A percentile compares a stretch with the other conserved stretches of the same genome.
Evolutionary conservation across 2,113 vertebrate species (phyloP).

Genomic region (Anthoscopus minutus): DNA sequence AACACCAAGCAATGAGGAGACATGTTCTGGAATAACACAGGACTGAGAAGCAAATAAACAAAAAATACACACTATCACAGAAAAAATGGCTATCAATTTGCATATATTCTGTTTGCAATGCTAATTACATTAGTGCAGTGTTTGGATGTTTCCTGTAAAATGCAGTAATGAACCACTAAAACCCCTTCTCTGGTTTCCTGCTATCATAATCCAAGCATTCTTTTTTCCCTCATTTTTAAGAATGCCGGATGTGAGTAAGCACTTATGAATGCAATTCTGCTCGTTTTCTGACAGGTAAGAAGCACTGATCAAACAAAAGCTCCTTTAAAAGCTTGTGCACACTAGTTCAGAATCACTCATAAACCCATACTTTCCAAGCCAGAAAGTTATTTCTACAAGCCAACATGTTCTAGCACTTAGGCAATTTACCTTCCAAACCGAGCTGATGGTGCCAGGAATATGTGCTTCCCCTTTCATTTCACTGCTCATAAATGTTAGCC

Average conservation of each 20-base stretch:
- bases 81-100: not conserved
- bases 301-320: not conserved
- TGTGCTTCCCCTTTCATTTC: not conserved
- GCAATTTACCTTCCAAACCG: slow-evolving; percentile 16
- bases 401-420: not conserved
- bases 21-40: not conserved
- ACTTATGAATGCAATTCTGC: slow-evolving; percentile 22
- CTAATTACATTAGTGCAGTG: not conserved
- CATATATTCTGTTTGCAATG: not conserved
- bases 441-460: not conserved
- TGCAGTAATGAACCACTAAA: not conserved
- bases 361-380: not conserved
- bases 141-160: not conserved
- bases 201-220: not conserved
- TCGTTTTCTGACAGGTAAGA: not conserved
- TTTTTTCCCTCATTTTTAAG: not conserved
- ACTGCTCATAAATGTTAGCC: not conserved
- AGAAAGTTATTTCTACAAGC: not conserved
- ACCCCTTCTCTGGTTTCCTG: not conserved
- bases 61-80: not conserved
- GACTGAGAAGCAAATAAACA: not conserved
- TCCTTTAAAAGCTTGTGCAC: not conserved
- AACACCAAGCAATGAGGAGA: not conserved
- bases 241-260: slow-evolving; percentile 30
- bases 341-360: not conserved